Evolutionary conservation across 2,113 vertebrate species (phyloP).

Genomic region (Neopipo cinnamomea): DNA sequence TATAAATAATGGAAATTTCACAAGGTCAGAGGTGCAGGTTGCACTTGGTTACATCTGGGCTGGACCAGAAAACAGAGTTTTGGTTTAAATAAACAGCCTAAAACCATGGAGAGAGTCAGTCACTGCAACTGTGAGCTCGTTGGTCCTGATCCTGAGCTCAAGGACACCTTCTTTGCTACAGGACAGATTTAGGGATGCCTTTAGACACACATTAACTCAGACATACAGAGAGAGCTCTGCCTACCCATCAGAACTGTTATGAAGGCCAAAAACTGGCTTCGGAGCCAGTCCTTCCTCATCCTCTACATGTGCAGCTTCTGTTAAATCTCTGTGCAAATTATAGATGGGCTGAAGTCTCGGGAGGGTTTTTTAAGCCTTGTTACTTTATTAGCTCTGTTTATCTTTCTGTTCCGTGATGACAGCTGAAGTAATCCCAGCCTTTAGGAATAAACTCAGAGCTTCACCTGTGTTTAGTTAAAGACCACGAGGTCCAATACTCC

Average conservation of each 20-base stretch:
- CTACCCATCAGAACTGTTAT: not conserved
- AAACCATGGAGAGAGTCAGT: not conserved
- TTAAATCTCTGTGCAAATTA: not conserved
- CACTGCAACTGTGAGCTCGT: not conserved
- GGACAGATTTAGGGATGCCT: not conserved
- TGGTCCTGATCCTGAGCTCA: not conserved
- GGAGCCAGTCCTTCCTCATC: not conserved
- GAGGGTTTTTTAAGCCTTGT: not conserved
- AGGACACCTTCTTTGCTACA: not conserved
- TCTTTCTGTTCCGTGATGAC: not conserved
- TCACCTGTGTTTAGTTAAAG: conserved; percentile 31
- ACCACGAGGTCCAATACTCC: not conserved
- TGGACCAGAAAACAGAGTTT: not conserved
- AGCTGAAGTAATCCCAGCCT: not conserved
- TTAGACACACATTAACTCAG: not conserved
- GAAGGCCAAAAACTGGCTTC: not conserved
- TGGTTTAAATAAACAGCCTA: not conserved
- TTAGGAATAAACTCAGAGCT: not conserved
- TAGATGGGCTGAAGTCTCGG: not conserved
- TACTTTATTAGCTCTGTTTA: not conserved
- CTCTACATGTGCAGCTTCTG: not conserved
- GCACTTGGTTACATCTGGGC: not conserved
- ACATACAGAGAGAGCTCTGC: not conserved
- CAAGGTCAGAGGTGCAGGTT: not conserved
- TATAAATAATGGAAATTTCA: not conserved